Evolutionary conservation across 2,888 invertebrate genomes (phyloP).

Genomic region (Cenopis cana): DNA sequence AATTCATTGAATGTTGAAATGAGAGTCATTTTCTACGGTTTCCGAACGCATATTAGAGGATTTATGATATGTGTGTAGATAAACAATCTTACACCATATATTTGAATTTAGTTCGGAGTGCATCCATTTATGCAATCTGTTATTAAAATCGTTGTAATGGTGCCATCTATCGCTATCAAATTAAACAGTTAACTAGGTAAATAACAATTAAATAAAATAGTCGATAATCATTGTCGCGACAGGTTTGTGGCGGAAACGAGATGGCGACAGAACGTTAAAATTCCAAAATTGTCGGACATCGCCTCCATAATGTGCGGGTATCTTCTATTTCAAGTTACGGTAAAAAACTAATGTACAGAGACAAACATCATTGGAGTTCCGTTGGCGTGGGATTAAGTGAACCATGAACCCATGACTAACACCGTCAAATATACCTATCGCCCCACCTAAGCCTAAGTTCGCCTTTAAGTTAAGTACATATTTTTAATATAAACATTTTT

Average conservation of each 20-base stretch:
- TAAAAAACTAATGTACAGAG: slow-evolving; percentile 45
- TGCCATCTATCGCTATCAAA: neutral
- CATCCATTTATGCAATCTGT: neutral
- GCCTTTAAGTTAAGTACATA: no score
- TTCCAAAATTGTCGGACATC: slow-evolving; percentile 37
- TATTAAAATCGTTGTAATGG: neutral
- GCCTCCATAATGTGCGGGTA: slow-evolving; percentile 39
- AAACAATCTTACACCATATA: no score
- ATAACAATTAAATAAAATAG: slow-evolving; percentile 31
- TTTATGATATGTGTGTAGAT: no score
- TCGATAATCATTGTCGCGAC: slow-evolving; percentile 5
- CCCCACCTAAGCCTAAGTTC: no score
- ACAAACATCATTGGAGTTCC: slow-evolving; percentile 34
- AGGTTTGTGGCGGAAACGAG: slow-evolving; percentile 28
- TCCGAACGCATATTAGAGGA: no score
- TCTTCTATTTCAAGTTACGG: slow-evolving; percentile 45
- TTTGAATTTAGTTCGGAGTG: neutral
- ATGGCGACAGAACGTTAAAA: slow-evolving; percentile 30
- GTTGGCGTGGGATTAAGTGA: neutral
- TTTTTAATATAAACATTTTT: no score
- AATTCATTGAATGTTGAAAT: no score
- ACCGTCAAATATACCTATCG: no score
- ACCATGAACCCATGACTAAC: neutral
- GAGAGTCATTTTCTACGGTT: no score
- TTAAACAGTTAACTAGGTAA: neutral